Percentiles rank a stretch among this genome's conserved stretches.
phyloP scores from a whole-genome alignment of 2,888 invertebrate species.

The Laothoe populi region DNA sequence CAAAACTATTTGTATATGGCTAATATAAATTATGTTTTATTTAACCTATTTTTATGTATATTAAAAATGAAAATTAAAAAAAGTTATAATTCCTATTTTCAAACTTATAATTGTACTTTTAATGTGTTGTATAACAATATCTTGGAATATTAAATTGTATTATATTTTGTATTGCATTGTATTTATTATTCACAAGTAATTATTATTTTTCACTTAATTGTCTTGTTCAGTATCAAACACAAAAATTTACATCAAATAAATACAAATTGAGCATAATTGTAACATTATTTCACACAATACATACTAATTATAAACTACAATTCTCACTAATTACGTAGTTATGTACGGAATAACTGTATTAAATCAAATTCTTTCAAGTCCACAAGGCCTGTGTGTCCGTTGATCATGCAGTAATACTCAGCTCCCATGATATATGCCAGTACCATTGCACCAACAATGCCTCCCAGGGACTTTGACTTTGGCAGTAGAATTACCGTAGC shows the following conservation, averaged over 20 bases:
- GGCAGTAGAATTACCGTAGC: slow-evolving; percentile 95
- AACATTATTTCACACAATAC: background rate
- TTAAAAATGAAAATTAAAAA: too few species aligned
- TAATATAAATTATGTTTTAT: too few species aligned
- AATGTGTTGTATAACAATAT: too few species aligned
- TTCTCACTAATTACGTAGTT: slow-evolving; percentile 1
- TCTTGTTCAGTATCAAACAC: background rate
- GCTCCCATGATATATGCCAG: slow-evolving; percentile 93
- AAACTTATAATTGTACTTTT: too few species aligned
- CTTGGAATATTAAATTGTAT: too few species aligned
- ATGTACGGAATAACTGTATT: slow-evolving; percentile 54
- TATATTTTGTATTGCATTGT: too few species aligned
- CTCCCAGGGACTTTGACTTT: slow-evolving; percentile 90
- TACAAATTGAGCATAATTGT: slow-evolving; percentile 5
- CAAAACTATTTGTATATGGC: too few species aligned
- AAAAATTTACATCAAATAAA: background rate
- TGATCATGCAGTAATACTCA: slow-evolving; percentile 88
- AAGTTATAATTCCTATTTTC: too few species aligned
- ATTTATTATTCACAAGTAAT: too few species aligned
- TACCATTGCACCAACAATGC: slow-evolving; percentile 91
- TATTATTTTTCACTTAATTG: background rate
- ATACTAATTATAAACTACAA: slow-evolving; percentile 15
- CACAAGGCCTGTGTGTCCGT: slow-evolving; percentile 78
- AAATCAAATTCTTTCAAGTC: slow-evolving; percentile 69
- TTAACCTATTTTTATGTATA: too few species aligned